These are phyloP conservation scores for Plemyria rubiginata DNA, from an alignment of 2,888 invertebrate genomes.

Conservation along the genomic window DNA sequence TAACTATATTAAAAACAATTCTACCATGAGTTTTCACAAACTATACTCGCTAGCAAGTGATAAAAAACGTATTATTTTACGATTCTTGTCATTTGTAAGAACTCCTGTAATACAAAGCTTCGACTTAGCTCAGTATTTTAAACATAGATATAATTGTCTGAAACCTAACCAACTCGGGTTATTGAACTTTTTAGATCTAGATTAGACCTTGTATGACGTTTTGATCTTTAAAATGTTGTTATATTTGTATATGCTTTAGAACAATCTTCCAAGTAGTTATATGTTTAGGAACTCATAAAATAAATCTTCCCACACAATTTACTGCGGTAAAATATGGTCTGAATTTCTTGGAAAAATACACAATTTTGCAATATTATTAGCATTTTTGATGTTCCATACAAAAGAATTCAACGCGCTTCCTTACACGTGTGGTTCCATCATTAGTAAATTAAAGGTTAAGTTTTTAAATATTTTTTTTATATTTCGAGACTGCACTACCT, in stretches of 20 bases:
- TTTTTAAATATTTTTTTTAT: no score
- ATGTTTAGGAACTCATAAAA: constrained; percentile 21
- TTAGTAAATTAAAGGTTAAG: no score
- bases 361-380: constrained; percentile 26
- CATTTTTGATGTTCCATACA: constrained; percentile 20
- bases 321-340: constrained; percentile 22
- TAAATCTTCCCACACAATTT: constrained; percentile 25
- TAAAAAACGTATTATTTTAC: no score
- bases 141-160: no score
- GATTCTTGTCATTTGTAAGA: no score
- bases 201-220: background rate
- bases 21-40: no score
- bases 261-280: constrained; percentile 19
- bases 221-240: background rate
- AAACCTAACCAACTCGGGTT: background rate
- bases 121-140: no score
- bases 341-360: constrained; percentile 26
- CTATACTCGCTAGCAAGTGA: no score
- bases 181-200: background rate
- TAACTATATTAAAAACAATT: no score
- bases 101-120: no score
- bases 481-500: no score
- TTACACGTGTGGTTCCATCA: background rate
- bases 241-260: background rate
- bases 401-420: constrained; percentile 51